Conservation (phyloP, 2,113 vertebrate species). For the Candoia aspera region DNA sequence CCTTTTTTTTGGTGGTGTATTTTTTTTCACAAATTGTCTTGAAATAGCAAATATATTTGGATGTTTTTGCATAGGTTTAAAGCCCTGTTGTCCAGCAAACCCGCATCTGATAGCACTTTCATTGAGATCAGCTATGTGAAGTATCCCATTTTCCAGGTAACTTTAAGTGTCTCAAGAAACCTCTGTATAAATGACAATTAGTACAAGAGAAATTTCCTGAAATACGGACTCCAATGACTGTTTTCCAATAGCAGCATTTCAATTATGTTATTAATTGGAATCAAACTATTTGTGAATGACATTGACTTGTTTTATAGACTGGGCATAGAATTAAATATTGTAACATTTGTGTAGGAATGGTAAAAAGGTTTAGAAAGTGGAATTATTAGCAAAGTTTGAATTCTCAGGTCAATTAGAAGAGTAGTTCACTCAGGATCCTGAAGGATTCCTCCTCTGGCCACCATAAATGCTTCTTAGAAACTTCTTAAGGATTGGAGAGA, state of each 20-base stretch:
- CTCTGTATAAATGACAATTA: neutral
- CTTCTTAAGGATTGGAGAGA: neutral
- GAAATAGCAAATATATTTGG: neutral
- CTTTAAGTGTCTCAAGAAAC: constrained; percentile 27
- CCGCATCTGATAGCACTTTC: constrained; percentile 90
- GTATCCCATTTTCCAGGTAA: constrained; percentile 97
- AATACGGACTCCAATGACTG: constrained; percentile 10
- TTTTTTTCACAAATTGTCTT: neutral
- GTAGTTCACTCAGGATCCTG: neutral
- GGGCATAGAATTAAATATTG: neutral
- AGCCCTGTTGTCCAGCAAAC: constrained; percentile 90
- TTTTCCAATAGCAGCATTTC: neutral
- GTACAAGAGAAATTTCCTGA: neutral
- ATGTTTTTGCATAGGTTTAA: constrained; percentile 84
- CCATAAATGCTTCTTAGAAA: neutral
- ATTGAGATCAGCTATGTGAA: constrained; percentile 98
- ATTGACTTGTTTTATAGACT: neutral
- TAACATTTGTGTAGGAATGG: neutral
- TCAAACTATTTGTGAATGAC: neutral
- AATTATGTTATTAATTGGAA: constrained; percentile 21
- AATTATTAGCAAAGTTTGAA: neutral
- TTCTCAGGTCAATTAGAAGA: neutral
- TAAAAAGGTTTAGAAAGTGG: neutral
- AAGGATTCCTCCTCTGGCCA: neutral
- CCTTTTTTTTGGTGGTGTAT: neutral